phyloP scores from a whole-genome alignment of 1,140 invertebrate genomes.

The Drosophila persimilis region DNA sequence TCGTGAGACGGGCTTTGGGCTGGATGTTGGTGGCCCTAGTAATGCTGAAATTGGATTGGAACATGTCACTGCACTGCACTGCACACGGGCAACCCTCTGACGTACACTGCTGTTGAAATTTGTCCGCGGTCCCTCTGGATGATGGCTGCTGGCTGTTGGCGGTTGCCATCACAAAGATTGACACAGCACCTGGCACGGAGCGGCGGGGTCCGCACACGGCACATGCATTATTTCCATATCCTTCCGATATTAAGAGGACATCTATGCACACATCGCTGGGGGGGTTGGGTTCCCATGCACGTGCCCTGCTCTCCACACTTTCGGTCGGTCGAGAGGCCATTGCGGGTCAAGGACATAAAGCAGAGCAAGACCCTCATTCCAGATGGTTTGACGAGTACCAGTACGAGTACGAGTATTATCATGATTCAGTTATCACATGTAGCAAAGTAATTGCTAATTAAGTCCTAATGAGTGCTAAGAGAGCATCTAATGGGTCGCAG shows the following conservation, averaged over 20 bases:
- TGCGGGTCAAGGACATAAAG: neutral
- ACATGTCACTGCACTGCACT: slow-evolving; percentile 35
- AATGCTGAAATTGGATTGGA: neutral
- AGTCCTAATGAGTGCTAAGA: neutral
- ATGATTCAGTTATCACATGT: neutral
- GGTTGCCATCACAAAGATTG: slow-evolving; percentile 48
- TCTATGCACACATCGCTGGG: no score
- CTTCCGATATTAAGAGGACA: slow-evolving; percentile 4
- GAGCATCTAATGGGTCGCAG: neutral
- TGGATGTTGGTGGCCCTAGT: no score
- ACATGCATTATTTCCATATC: slow-evolving; percentile 33
- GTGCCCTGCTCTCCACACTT: slow-evolving; percentile 25
- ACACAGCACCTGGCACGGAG: slow-evolving; percentile 52
- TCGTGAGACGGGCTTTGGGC: no score
- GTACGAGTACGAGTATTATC: neutral
- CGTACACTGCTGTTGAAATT: slow-evolving; percentile 50
- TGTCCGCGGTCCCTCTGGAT: slow-evolving; percentile 14
- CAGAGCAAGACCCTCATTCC: neutral
- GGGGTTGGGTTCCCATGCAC: slow-evolving; percentile 14
- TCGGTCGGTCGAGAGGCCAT: neutral
- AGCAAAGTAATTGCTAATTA: slow-evolving; percentile 12
- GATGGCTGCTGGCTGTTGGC: slow-evolving; percentile 11
- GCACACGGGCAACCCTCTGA: slow-evolving; percentile 31
- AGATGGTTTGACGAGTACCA: slow-evolving; percentile 1
- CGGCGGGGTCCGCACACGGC: slow-evolving; percentile 42